Evolutionary conservation across 2,113 vertebrate genomes (phyloP).

Genomic region (Malurus alboscapulatus): DNA sequence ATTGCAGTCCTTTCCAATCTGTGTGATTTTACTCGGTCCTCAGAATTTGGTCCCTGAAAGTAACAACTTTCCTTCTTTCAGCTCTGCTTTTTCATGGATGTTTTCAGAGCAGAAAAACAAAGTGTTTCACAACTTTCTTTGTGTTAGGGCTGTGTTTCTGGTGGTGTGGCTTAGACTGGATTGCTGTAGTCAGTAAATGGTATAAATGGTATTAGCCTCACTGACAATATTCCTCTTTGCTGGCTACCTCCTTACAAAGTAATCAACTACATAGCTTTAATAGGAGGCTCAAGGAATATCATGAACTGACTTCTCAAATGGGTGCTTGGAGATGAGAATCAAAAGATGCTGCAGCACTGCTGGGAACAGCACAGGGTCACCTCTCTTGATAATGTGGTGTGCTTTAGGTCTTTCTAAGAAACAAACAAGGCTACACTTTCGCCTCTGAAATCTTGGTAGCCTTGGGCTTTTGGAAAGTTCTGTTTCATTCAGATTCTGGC

Average conservation of each 20-base stretch:
- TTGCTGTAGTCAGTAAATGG: background rate
- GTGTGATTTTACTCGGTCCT: background rate
- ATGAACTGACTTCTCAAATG: background rate
- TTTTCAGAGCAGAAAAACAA: background rate
- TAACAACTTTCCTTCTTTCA: background rate
- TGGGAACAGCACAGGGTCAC: background rate
- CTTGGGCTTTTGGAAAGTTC: constrained; percentile 31
- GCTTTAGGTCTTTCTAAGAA: constrained; percentile 8
- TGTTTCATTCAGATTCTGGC: constrained; percentile 58
- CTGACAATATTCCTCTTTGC: background rate
- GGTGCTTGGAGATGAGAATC: background rate
- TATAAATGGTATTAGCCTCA: background rate
- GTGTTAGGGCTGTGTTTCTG: background rate
- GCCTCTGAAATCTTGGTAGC: constrained; percentile 20
- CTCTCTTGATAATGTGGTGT: background rate
- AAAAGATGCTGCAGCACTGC: background rate
- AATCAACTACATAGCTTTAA: background rate
- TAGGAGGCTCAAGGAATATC: background rate
- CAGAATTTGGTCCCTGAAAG: background rate
- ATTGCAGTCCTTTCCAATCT: background rate
- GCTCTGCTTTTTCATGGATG: background rate
- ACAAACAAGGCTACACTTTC: background rate
- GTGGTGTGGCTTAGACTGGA: background rate
- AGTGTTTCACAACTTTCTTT: background rate
- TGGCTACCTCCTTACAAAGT: background rate